These are phyloP conservation scores for Tenodera sinensis DNA, from an alignment of 2,888 invertebrate genomes.

Conservation along the genomic window DNA sequence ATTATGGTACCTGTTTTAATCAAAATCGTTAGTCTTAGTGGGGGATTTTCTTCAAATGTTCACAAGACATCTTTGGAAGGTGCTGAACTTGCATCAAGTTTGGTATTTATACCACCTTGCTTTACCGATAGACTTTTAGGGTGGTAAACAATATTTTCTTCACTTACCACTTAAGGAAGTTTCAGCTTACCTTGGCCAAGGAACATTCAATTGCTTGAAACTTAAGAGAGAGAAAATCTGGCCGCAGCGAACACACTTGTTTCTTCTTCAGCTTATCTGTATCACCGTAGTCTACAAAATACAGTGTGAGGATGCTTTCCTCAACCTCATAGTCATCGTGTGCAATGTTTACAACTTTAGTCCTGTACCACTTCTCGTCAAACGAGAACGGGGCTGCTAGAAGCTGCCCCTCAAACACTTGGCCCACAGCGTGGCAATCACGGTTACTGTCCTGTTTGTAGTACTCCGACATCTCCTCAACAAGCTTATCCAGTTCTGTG, in stretches of 20 bases:
- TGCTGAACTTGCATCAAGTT: too few relatives aligned
- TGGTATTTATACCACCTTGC: too few relatives aligned
- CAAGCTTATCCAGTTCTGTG: conserved; percentile 72
- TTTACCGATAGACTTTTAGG: too few relatives aligned
- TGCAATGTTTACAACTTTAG: conserved; percentile 62
- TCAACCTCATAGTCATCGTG: conserved; percentile 60
- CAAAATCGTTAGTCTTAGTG: too few relatives aligned
- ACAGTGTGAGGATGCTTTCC: conserved; percentile 64
- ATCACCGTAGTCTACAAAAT: conserved; percentile 88
- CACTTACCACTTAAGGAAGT: too few relatives aligned
- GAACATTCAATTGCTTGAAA: conserved; percentile 87
- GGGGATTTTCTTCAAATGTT: too few relatives aligned
- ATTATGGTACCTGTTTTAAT: too few relatives aligned
- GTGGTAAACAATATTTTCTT: too few relatives aligned
- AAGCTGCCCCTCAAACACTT: conserved; percentile 62
- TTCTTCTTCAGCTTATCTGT: conserved; percentile 62
- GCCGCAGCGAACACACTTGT: conserved; percentile 68
- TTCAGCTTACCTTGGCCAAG: conserved; percentile 60
- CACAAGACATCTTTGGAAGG: too few relatives aligned
- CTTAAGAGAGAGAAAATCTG: conserved; percentile 68
- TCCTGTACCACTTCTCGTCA: conserved; percentile 80
- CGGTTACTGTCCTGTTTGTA: conserved; percentile 65
- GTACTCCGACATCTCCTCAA: conserved; percentile 78
- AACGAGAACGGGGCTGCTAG: conserved; percentile 80
- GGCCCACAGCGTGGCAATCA: conserved; percentile 51